These are phyloP conservation scores for Aphelenchoides bicaudatus DNA, from an alignment of 2,888 invertebrate species.

Conservation along the genomic window DNA sequence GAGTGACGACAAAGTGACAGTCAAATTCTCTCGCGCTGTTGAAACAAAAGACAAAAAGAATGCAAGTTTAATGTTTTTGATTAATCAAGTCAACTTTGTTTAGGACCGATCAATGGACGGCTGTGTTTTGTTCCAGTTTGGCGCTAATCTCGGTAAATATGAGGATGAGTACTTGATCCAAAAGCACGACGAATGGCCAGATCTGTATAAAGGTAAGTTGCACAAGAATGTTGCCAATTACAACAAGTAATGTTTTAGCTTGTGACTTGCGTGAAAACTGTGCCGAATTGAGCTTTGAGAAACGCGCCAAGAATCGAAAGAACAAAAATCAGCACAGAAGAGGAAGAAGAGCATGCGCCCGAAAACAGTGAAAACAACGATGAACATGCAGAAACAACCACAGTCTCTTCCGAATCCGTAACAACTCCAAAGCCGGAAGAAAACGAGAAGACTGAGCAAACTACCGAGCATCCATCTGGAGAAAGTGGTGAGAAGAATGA, in stretches of 20 bases:
- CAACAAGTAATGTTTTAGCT: conserved; percentile 20
- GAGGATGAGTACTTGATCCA: conserved; percentile 24
- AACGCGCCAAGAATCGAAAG: conserved; percentile 20
- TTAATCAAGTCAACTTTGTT: conserved; percentile 17
- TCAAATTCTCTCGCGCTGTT: conserved; percentile 38
- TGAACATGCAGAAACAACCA: conserved; percentile 11
- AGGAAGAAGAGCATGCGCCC: conserved; percentile 16
- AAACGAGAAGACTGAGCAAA: not conserved
- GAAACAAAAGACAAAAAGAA: conserved; percentile 37
- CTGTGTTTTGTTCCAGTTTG: conserved; percentile 43
- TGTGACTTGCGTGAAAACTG: conserved; percentile 35
- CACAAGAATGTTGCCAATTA: not conserved
- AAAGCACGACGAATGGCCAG: conserved; percentile 45
- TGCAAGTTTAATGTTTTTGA: conserved; percentile 19
- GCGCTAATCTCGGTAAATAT: conserved; percentile 35
- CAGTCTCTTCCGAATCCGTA: conserved; percentile 10
- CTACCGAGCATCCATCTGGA: not conserved
- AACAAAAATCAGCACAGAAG: conserved; percentile 10
- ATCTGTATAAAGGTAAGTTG: conserved; percentile 24
- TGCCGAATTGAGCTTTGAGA: conserved; percentile 23
- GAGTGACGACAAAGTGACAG: conserved; percentile 24
- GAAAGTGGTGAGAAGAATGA: too few relatives aligned
- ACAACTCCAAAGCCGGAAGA: conserved; percentile 6
- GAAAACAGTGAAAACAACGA: conserved; percentile 10
- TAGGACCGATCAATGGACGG: conserved; percentile 38